A percentile compares a stretch with the other conserved stretches of the same genome.
These are phyloP conservation scores for Crypturellus undulatus DNA, from an alignment of 2,113 vertebrate genomes.

Conservation along the genomic window DNA sequence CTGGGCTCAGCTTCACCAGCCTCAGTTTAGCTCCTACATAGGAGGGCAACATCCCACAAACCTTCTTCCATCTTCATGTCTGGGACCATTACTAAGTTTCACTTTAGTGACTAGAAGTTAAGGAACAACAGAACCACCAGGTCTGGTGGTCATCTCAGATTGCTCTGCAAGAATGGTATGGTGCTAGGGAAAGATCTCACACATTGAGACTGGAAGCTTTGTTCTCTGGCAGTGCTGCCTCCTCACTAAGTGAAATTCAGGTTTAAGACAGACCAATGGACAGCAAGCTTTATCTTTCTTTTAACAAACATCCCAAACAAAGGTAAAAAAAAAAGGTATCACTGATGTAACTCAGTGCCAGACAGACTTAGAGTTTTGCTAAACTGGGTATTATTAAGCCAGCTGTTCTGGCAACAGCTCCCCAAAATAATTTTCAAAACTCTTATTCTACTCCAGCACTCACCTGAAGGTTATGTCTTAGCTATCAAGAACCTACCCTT, in stretches of 20 bases:
- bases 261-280: neutral
- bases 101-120: neutral
- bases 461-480: neutral
- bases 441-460: neutral
- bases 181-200: neutral
- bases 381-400: neutral
- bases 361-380: neutral
- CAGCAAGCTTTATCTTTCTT: neutral
- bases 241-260: neutral
- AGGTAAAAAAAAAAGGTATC: conserved; percentile 38
- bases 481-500: neutral
- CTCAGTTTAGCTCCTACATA: accelerated
- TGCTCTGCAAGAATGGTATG: neutral
- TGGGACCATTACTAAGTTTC: accelerated
- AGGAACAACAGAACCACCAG: neutral
- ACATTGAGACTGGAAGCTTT: accelerated
- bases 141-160: neutral
- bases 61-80: accelerated
- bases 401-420: neutral
- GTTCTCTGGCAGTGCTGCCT: neutral
- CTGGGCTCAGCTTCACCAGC: neutral
- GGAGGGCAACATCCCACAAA: neutral
- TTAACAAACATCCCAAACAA: neutral
- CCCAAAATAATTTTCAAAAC: accelerated
- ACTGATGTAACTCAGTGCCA: neutral